Conservation (phyloP, 2,797 vertebrate species). For the Hydrophis major region DNA sequence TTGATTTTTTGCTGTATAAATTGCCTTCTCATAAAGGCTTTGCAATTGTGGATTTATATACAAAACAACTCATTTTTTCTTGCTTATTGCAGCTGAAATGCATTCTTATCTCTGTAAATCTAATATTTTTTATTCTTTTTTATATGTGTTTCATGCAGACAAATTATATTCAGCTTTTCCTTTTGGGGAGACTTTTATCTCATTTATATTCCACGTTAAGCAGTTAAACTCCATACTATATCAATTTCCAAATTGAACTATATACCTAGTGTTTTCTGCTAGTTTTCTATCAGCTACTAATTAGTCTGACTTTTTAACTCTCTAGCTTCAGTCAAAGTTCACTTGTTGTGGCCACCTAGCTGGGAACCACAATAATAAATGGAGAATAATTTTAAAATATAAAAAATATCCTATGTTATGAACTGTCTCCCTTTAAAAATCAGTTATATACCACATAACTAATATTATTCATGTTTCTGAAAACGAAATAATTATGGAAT, state of each 20-base stretch:
- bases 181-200: not conserved
- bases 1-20: not conserved
- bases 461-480: not conserved
- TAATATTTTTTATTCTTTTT: not conserved
- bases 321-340: not conserved
- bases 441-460: not conserved
- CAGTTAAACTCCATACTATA: not conserved
- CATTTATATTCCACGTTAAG: not conserved
- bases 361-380: not conserved
- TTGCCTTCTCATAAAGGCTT: not conserved
- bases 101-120: not conserved
- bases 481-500: not conserved
- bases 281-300: not conserved
- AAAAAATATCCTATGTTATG: not conserved
- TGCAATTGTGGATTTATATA: not conserved
- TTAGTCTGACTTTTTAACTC: not conserved
- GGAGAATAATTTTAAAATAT: not conserved
- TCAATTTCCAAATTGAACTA: conserved; percentile 22
- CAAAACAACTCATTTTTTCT: not conserved
- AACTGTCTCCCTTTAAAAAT: not conserved
- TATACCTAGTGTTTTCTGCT: not conserved
- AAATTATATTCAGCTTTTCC: not conserved
- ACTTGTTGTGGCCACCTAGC: not conserved
- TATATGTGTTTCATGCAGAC: not conserved
- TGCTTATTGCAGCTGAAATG: not conserved